Conservation (phyloP, 2,113 vertebrate species). For the Choloepus hoffmanni region DNA sequence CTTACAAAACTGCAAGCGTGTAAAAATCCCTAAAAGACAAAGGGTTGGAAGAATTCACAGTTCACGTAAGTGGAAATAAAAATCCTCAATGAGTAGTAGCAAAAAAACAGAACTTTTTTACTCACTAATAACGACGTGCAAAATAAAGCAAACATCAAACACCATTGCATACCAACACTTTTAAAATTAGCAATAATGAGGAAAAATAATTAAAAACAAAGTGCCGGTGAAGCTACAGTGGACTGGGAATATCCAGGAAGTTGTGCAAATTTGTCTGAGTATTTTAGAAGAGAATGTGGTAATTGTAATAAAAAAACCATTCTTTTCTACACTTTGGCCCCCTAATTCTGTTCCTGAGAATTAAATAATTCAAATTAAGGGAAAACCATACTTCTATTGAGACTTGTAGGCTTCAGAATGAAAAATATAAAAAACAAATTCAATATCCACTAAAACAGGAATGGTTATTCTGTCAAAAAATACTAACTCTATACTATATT, state of each 20-base stretch:
- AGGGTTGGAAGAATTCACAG: neutral
- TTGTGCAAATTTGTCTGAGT: neutral
- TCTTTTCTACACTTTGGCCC: neutral
- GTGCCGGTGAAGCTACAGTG: too few species aligned
- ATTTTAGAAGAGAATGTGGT: conserved; percentile 1
- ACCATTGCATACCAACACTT: too few species aligned
- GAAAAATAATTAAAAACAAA: neutral
- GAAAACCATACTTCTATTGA: neutral
- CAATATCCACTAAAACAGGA: neutral
- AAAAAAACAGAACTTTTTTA: neutral
- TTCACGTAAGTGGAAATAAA: neutral
- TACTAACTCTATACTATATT: neutral
- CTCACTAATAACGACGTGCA: neutral
- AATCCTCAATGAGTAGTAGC: neutral
- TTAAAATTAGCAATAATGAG: too few species aligned
- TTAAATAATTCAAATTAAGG: conserved; percentile 1
- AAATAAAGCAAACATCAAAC: neutral
- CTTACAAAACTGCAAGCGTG: neutral
- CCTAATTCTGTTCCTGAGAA: neutral
- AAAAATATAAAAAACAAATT: neutral
- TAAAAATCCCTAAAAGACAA: neutral
- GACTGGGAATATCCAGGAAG: neutral
- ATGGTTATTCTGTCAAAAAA: neutral
- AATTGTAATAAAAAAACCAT: neutral
- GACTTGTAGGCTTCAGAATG: neutral